These are phyloP conservation scores for Halcyon chelicuti DNA, from an alignment of 2,797 vertebrate species.

Conservation along the genomic window DNA sequence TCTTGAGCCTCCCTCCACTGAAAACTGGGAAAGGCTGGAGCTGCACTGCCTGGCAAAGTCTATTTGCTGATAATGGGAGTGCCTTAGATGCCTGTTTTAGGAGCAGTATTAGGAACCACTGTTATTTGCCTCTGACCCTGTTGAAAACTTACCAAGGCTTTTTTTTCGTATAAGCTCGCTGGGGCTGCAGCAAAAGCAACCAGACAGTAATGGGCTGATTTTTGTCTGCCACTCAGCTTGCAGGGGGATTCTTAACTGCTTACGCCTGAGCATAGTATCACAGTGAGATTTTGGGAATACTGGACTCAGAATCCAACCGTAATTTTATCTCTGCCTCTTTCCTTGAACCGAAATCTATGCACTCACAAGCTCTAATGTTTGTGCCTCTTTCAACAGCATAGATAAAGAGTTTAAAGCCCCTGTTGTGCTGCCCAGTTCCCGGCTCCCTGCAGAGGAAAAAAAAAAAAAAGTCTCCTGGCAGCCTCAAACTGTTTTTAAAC, in stretches of 20 bases:
- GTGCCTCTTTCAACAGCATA: not conserved
- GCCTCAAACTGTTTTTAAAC: constrained; percentile 43
- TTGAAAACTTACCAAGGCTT: not conserved
- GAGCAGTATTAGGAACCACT: not conserved
- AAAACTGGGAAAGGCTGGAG: not conserved
- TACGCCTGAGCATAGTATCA: not conserved
- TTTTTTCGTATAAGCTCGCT: not conserved
- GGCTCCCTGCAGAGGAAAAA: not conserved
- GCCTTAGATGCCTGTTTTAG: not conserved
- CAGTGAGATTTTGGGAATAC: not conserved
- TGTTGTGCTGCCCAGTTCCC: not conserved
- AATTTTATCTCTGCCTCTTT: not conserved
- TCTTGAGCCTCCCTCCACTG: not conserved
- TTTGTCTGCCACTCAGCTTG: not conserved
- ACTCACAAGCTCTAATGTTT: not conserved
- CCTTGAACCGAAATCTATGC: not conserved
- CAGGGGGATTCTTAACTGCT: not conserved
- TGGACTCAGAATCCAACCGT: not conserved
- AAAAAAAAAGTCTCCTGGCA: not conserved
- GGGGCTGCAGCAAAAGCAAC: not conserved
- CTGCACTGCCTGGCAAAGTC: not conserved
- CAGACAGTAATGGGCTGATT: not conserved
- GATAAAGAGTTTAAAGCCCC: not conserved
- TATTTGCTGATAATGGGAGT: not conserved
- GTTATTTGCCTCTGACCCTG: not conserved